Base-by-base conservation (phyloP, 2,888 invertebrate species). In the Actias luna region DNA sequence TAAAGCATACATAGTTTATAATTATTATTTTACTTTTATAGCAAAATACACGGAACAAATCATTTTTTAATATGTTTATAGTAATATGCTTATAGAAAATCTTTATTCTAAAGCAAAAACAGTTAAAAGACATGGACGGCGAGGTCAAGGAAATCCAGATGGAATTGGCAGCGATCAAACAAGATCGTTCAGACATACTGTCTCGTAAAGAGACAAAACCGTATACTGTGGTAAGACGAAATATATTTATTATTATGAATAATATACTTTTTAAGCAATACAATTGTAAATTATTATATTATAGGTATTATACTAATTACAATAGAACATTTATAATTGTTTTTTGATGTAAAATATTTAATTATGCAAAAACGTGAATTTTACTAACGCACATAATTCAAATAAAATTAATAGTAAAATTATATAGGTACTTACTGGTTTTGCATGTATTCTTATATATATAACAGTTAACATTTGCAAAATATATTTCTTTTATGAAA, bases 81-180 rank as follows among this genome's bases (percentile, higher is more conserved):
- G 2, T 50, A 25, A 50, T 16, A 50, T 12, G 10, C 10, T 50
- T 2, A 25, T 50, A 25, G 25, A 3, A 12, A 25, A 50, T 14
- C 10, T 25, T 57, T 39, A 25, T 35, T 59, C 70, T 71, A 64
- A 63, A 91, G 91, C 87, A 89, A 82, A 87, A 87, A 61, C 89
- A 91, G 65, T 67, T 91, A 66, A 89, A 87, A 0, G 85, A 83
- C 25, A 89, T 91, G 88, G 89, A 90, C 69, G 87, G 87, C 0
- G 88, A 90, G 67, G 88, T 90, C 1, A 88, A 88, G 69, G 86
- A 84, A 69, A 89, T 91, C 0, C 86, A 87, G 67, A 87, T 85
- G 84, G 88, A 89, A 67, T 68, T 91, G 62, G 89, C 80, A 7
- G 84, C 87, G 1, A 84, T 91, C 7, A 82, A 77, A 67, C 77